These are phyloP conservation scores for Xylocopa sonorina DNA, from an alignment of 1,140 invertebrate genomes.

Conservation along the genomic window DNA sequence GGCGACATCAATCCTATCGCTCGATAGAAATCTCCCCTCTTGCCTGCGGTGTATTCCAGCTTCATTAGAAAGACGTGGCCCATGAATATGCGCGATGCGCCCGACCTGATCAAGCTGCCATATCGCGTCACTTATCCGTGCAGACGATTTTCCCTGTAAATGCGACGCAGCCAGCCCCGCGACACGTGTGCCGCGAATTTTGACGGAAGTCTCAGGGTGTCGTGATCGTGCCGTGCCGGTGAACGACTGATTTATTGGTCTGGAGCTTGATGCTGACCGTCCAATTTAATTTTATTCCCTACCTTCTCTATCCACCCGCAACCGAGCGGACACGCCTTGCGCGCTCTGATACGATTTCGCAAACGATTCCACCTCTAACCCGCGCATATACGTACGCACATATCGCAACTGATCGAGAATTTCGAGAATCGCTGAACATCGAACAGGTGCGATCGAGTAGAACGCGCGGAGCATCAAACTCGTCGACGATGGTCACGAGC, in stretches of 20 bases:
- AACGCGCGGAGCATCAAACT: not conserved
- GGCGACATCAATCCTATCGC: constrained; percentile 80
- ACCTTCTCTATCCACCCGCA: too few relatives aligned
- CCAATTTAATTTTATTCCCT: constrained; percentile 7
- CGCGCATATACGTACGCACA: too few relatives aligned
- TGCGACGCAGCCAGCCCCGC: constrained; percentile 19
- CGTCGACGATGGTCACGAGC: too few relatives aligned
- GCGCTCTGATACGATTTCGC: not conserved
- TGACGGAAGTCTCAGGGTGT: constrained; percentile 37
- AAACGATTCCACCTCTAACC: not conserved
- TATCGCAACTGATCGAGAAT: too few relatives aligned
- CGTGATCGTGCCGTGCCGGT: not conserved
- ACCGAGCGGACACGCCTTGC: not conserved
- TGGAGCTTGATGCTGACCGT: not conserved
- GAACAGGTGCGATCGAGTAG: too few relatives aligned
- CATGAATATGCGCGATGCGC: constrained; percentile 66
- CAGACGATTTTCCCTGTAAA: constrained; percentile 68
- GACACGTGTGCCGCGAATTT: constrained; percentile 50
- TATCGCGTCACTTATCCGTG: constrained; percentile 70
- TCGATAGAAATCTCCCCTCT: constrained; percentile 79
- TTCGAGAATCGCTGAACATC: too few relatives aligned
- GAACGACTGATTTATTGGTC: constrained; percentile 26
- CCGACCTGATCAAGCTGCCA: constrained; percentile 63
- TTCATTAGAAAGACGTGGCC: constrained; percentile 73
- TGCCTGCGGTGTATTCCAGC: constrained; percentile 60